Conservation (phyloP, 2,888 invertebrate species). For the Acrobasis suavella region DNA sequence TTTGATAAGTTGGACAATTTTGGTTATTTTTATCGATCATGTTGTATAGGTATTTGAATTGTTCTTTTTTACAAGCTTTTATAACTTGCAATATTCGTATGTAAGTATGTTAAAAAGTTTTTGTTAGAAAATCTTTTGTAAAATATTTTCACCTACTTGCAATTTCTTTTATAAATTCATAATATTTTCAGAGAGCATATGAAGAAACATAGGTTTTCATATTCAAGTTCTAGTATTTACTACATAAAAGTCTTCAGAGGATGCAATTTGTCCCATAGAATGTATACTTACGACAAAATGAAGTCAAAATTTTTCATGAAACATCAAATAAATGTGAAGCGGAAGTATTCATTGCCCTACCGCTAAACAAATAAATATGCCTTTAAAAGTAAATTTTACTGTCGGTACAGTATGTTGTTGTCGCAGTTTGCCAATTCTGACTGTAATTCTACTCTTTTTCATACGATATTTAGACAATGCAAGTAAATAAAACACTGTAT, state of each 20-base stretch:
- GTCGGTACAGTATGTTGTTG: neutral
- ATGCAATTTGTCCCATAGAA: neutral
- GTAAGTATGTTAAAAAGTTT: no score
- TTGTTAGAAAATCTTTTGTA: no score
- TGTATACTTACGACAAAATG: neutral
- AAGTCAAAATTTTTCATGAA: neutral
- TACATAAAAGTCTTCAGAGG: neutral
- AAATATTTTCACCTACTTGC: no score
- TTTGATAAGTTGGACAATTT: no score
- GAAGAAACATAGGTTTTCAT: no score
- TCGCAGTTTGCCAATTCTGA: constrained; percentile 14
- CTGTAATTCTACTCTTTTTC: constrained; percentile 14
- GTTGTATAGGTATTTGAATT: no score
- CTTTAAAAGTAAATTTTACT: neutral
- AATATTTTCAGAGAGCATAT: no score
- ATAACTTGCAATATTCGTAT: no score
- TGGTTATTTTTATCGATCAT: no score
- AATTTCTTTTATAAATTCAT: no score
- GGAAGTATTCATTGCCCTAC: neutral
- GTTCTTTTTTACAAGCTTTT: no score
- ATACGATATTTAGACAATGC: neutral
- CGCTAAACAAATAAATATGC: neutral
- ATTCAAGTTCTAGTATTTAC: neutral
- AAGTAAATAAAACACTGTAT: neutral
- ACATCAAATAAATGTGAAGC: neutral